These are phyloP conservation scores for Cenopis cana DNA, from an alignment of 2,888 invertebrate genomes.

Conservation along the genomic window DNA sequence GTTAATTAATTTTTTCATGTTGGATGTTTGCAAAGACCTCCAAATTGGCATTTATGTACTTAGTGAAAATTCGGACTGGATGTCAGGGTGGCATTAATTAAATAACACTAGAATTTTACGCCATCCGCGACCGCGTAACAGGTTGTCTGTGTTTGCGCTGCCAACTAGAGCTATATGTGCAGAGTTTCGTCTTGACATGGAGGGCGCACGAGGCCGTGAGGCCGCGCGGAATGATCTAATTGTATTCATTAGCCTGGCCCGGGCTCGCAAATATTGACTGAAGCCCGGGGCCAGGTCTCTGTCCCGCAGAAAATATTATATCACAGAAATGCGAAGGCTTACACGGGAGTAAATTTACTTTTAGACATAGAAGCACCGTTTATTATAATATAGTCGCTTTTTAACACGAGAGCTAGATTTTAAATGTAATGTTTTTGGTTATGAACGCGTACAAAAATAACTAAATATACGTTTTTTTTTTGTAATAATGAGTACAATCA, in stretches of 20 bases:
- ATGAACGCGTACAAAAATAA: neutral
- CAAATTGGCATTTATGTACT: neutral
- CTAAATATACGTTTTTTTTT: neutral
- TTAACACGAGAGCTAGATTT: neutral
- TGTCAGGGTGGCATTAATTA: constrained; percentile 47
- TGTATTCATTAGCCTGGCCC: constrained; percentile 84
- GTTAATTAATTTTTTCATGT: neutral
- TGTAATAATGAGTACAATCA: neutral
- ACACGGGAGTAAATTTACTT: constrained; percentile 2
- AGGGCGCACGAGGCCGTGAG: constrained; percentile 79
- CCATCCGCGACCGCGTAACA: constrained; percentile 49
- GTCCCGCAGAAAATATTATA: constrained; percentile 51
- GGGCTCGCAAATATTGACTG: constrained; percentile 82
- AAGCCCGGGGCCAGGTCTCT: constrained; percentile 59
- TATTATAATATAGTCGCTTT: neutral
- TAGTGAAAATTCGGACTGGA: neutral
- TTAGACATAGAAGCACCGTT: neutral
- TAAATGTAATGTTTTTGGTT: neutral
- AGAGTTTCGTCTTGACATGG: constrained; percentile 72
- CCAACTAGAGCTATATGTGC: constrained; percentile 62
- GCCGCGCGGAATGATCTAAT: constrained; percentile 85
- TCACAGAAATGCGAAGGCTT: constrained; percentile 21
- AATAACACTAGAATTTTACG: constrained; percentile 48
- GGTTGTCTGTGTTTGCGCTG: constrained; percentile 61
- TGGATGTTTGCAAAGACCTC: neutral